Percentiles rank a stretch among this genome's conserved stretches.
Evolutionary conservation across 23 tunicate species (phyloP).

Genomic region (Ascidia mentula): DNA sequence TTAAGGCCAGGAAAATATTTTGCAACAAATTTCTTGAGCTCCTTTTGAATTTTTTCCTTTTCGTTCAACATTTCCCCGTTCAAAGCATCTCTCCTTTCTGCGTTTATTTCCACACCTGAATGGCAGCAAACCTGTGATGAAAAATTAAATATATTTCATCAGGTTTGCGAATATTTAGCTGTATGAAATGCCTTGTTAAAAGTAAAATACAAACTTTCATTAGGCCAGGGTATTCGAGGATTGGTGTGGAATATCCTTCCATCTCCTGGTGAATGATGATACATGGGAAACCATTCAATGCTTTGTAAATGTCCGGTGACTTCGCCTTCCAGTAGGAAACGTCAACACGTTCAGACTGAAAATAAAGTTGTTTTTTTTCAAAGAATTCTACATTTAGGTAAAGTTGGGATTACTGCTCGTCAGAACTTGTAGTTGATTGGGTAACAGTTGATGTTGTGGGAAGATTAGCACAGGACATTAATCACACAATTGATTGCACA

Average conservation of each 20-base stretch:
- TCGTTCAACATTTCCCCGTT: neutral
- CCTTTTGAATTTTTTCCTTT: neutral
- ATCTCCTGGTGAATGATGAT: constrained; percentile 1
- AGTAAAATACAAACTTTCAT: constrained; percentile 36
- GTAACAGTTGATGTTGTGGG: too few relatives aligned
- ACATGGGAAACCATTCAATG: constrained; percentile 41
- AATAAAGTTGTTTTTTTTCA: neutral
- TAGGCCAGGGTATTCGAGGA: constrained; percentile 68
- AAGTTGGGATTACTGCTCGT: too few relatives aligned
- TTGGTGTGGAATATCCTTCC: constrained; percentile 41
- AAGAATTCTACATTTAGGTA: too few relatives aligned
- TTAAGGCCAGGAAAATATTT: constrained; percentile 30
- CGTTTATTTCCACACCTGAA: constrained; percentile 25
- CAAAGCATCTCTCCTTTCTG: constrained; percentile 12
- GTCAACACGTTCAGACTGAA: constrained; percentile 34
- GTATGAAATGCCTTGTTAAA: neutral
- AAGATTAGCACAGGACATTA: too few relatives aligned
- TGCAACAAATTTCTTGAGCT: neutral
- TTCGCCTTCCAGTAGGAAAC: constrained; percentile 56
- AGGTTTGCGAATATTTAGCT: neutral
- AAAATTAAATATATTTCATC: neutral
- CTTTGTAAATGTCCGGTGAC: constrained; percentile 9
- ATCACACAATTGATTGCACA: too few relatives aligned
- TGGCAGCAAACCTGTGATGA: constrained; percentile 32
- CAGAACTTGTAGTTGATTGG: too few relatives aligned